Percentiles rank a stretch among this genome's conserved stretches.
Conservation (phyloP, 2,888 invertebrate genomes). For the Argyra leucocephala region DNA sequence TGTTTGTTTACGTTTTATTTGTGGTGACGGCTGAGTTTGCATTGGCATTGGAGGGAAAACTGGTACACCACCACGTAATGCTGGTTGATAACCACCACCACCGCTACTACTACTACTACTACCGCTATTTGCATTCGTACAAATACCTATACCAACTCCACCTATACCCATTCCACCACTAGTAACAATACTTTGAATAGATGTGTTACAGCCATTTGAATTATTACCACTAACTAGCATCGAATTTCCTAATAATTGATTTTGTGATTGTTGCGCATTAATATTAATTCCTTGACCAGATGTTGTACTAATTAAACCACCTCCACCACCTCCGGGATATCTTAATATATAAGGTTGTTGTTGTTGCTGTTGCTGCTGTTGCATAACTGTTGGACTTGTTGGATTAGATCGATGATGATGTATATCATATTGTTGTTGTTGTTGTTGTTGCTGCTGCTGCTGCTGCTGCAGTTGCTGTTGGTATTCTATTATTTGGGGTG, state of each 20-base stretch:
- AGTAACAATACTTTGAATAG: constrained; percentile 23
- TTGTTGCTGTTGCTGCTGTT: constrained; percentile 35
- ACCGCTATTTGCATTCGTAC: constrained; percentile 24
- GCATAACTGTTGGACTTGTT: constrained; percentile 56
- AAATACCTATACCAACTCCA: constrained; percentile 18
- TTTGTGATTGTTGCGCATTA: constrained; percentile 18
- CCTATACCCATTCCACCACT: constrained; percentile 20
- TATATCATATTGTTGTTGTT: constrained; percentile 41
- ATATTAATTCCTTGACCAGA: constrained; percentile 13
- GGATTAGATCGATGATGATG: constrained; percentile 61
- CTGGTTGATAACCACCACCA: constrained; percentile 49
- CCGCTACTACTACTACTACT: constrained; percentile 23
- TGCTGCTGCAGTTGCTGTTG: constrained; percentile 43
- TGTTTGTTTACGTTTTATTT: constrained; percentile 51
- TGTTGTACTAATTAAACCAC: neutral
- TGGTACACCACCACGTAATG: constrained; percentile 56
- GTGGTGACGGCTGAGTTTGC: constrained; percentile 44
- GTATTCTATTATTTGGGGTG: constrained; percentile 25
- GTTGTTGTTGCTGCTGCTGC: constrained; percentile 42
- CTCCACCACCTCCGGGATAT: constrained; percentile 27
- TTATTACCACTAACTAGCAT: constrained; percentile 14
- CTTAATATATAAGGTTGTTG: constrained; percentile 36
- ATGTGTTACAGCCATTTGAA: constrained; percentile 19
- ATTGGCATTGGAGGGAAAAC: constrained; percentile 53
- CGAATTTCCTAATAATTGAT: constrained; percentile 15